Percentiles rank a stretch among this genome's conserved stretches.
Evolutionary conservation across 1,140 invertebrate genomes (phyloP).

Genomic region (Hycleus phaleratus): DNA sequence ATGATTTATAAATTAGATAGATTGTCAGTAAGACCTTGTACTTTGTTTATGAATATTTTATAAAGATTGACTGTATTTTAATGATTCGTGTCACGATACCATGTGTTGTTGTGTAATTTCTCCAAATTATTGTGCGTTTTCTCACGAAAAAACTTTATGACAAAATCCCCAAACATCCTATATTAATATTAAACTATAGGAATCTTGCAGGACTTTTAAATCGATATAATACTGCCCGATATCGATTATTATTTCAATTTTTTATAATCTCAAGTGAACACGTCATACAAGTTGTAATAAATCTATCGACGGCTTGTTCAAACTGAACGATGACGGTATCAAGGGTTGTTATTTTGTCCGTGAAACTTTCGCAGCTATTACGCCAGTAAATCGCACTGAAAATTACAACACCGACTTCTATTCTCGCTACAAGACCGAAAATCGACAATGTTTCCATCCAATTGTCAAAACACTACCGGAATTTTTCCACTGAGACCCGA

Average conservation of each 20-base stretch:
- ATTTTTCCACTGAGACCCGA: too few species aligned
- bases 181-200: too few species aligned
- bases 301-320: too few species aligned
- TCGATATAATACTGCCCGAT: too few species aligned
- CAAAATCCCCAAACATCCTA: too few species aligned
- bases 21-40: conserved; percentile 3
- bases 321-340: too few species aligned
- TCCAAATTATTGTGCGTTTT: too few species aligned
- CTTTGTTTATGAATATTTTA: conserved; percentile 9
- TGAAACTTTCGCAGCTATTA: conserved; percentile 9
- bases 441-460: too few species aligned
- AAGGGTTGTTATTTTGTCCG: not conserved
- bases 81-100: conserved; percentile 10
- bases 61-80: conserved; percentile 1
- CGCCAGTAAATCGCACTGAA: conserved; percentile 6
- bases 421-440: not conserved
- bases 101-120: not conserved
- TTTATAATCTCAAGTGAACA: conserved; percentile 6
- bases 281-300: not conserved
- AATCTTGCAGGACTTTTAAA: too few species aligned
- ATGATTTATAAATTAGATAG: conserved; percentile 11
- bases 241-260: conserved; percentile 2
- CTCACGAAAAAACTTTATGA: too few species aligned
- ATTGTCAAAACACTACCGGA: too few species aligned
- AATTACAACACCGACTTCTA: not conserved